These are phyloP conservation scores for Lipotes vexillifer DNA, from an alignment of 2,113 vertebrate genomes.

Conservation along the genomic window DNA sequence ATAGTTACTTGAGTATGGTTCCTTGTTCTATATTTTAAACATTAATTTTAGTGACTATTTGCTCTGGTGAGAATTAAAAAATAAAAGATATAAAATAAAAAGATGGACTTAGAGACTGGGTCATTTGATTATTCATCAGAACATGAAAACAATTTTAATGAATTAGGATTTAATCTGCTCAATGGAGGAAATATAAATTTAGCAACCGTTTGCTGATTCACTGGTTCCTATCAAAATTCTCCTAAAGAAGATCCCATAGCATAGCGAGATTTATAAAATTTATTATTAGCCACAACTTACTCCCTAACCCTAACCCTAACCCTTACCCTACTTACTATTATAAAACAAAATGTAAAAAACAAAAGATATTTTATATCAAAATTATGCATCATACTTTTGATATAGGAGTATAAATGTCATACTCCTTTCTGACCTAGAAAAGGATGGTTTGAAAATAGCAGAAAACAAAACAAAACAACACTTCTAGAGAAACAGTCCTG, in stretches of 20 bases:
- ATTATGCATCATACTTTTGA: background rate
- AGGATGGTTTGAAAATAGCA: background rate
- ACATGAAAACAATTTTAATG: conserved; percentile 46
- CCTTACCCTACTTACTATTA: no score
- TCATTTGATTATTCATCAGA: conserved; percentile 44
- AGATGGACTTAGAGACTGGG: conserved; percentile 28
- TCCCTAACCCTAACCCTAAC: background rate
- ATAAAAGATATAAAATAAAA: conserved; percentile 35
- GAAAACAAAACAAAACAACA: background rate
- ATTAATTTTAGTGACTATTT: conserved; percentile 48
- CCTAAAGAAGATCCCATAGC: background rate
- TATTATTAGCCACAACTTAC: background rate
- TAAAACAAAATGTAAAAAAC: conserved; percentile 44
- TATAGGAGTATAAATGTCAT: background rate
- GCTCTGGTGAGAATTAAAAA: conserved; percentile 26
- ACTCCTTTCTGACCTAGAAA: background rate
- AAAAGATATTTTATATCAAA: background rate
- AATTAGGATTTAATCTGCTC: conserved; percentile 49
- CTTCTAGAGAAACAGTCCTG: background rate
- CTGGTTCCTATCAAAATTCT: conserved; percentile 31
- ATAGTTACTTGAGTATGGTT: background rate
- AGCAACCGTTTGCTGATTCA: conserved; percentile 50
- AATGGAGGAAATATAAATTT: conserved; percentile 43
- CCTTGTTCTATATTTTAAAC: conserved; percentile 34
- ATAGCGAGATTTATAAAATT: background rate